phyloP scores from a whole-genome alignment of 2,888 invertebrate species.

The Malachius bipustulatus region DNA sequence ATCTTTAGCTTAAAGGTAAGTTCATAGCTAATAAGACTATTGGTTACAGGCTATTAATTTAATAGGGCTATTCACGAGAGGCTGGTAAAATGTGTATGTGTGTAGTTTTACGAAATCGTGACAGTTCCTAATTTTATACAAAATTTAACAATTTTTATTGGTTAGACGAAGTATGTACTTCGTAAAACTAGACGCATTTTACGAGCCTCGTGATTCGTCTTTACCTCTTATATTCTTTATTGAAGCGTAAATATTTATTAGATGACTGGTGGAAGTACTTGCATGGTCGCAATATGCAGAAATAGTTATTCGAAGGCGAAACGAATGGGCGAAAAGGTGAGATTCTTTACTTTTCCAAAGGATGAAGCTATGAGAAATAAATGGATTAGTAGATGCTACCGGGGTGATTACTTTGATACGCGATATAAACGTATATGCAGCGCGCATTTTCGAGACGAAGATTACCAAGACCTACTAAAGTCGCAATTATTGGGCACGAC shows the following conservation, averaged over 20 bases:
- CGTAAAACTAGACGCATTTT: no score
- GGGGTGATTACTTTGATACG: background rate
- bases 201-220: no score
- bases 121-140: no score
- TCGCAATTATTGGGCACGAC: background rate
- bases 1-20: no score
- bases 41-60: no score
- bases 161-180: no score
- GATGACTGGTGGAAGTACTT: conserved; percentile 24
- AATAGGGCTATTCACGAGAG: no score
- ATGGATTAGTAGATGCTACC: background rate
- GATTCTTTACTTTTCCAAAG: background rate
- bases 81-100: no score
- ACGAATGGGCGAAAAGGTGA: background rate
- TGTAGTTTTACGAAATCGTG: no score
- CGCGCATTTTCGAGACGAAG: background rate
- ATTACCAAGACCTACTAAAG: background rate
- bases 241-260: conserved; percentile 24
- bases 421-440: background rate
- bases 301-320: background rate
- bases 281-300: conserved; percentile 1
- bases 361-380: background rate
- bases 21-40: no score
- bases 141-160: no score
- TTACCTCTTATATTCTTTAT: no score